Evolutionary conservation across 2,797 vertebrate species (phyloP).

Genomic region (Molothrus aeneus): DNA sequence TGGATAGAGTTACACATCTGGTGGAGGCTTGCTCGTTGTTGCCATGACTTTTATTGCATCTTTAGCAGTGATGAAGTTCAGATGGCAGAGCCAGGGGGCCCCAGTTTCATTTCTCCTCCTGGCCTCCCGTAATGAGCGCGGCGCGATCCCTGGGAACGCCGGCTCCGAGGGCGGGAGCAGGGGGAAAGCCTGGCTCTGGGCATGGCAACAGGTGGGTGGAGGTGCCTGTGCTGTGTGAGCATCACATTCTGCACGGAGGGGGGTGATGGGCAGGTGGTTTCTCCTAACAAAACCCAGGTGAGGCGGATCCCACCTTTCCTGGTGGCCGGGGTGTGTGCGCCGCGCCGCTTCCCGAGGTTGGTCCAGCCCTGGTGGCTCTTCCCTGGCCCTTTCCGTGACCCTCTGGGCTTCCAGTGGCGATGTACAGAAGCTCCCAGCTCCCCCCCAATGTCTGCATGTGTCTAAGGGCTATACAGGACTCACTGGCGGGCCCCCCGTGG

Average conservation of each 20-base stretch:
- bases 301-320: background rate
- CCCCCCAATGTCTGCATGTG: slow-evolving; percentile 29
- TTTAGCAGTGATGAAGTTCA: slow-evolving; percentile 65
- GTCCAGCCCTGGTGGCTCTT: background rate
- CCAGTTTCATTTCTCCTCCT: slow-evolving; percentile 33
- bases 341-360: background rate
- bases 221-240: background rate
- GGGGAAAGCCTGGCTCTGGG: background rate
- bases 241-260: background rate
- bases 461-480: slow-evolving; percentile 49
- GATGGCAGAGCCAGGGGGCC: slow-evolving; percentile 50
- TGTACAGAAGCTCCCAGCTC: slow-evolving; percentile 55
- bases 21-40: slow-evolving; percentile 40
- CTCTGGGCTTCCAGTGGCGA: background rate
- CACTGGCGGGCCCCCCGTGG: slow-evolving; percentile 25
- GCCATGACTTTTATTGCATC: slow-evolving; percentile 55
- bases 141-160: background rate
- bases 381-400: background rate
- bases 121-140: background rate
- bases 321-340: background rate
- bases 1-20: slow-evolving; percentile 64
- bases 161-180: background rate
- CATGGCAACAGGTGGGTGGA: background rate
- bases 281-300: background rate
- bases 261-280: background rate